phyloP scores from a whole-genome alignment of 2,113 vertebrate species.

The Alouatta palliata region DNA sequence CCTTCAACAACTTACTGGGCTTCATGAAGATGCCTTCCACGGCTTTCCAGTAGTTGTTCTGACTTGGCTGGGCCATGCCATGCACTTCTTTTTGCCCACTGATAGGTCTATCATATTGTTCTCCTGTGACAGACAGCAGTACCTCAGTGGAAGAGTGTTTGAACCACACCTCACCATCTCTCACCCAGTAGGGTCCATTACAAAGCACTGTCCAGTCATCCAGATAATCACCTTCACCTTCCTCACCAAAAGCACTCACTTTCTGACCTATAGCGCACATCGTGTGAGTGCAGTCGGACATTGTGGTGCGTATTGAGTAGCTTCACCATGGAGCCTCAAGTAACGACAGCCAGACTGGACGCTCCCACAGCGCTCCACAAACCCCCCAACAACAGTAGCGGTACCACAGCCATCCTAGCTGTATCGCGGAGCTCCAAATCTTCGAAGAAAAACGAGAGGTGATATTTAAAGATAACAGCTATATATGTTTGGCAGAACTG shows the following conservation, averaged over 20 bases:
- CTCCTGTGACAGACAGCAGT: constrained; percentile 94
- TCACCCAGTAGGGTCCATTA: constrained; percentile 90
- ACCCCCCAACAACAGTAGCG: constrained; percentile 64
- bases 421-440: background rate
- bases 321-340: constrained; percentile 96
- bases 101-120: constrained; percentile 97
- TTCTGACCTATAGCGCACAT: constrained; percentile 98
- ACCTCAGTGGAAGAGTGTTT: constrained; percentile 92
- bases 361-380: constrained; percentile 68
- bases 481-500: background rate
- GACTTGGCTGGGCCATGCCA: constrained; percentile 90
- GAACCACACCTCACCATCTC: constrained; percentile 91
- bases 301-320: constrained; percentile 94
- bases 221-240: constrained; percentile 94
- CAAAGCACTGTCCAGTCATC: constrained; percentile 98
- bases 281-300: constrained; percentile 97
- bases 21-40: constrained; percentile 99
- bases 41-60: constrained; percentile 95
- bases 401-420: background rate
- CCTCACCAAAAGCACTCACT: constrained; percentile 97
- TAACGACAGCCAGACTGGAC: constrained; percentile 87
- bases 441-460: constrained; percentile 17
- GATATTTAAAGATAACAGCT: background rate
- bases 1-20: constrained; percentile 87
- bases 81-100: constrained; percentile 97